Percentiles rank a stretch among this genome's conserved stretches.
Evolutionary conservation across 1,140 invertebrate genomes (phyloP).

Genomic region (Pseudomyrmex pallidus): DNA sequence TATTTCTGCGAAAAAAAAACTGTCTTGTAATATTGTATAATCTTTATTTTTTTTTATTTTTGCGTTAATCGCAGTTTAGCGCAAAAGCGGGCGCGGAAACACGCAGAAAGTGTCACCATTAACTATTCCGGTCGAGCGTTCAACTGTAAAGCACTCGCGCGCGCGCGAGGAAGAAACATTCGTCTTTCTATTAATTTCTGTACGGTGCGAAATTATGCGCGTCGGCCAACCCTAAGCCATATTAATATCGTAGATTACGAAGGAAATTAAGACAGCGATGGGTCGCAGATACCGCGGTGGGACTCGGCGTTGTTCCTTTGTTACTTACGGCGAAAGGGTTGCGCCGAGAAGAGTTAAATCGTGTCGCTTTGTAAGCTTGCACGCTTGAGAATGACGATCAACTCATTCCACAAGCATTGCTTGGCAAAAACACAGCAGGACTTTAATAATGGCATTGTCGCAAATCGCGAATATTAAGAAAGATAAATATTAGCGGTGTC

Average conservation of each 20-base stretch:
- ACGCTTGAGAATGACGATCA: slow-evolving; percentile 5
- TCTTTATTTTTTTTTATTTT: background rate
- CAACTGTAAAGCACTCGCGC: slow-evolving; percentile 33
- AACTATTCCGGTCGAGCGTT: slow-evolving; percentile 51
- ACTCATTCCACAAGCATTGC: background rate
- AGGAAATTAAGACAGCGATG: slow-evolving; percentile 80
- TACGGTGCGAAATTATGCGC: slow-evolving; percentile 71
- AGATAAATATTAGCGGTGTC: background rate
- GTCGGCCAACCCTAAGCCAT: slow-evolving; percentile 78
- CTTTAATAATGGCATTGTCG: background rate
- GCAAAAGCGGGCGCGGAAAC: slow-evolving; percentile 38
- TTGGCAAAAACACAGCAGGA: slow-evolving; percentile 24
- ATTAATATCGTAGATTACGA: slow-evolving; percentile 83
- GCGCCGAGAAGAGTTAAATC: slow-evolving; percentile 63
- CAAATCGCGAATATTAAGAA: background rate
- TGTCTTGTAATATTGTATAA: background rate
- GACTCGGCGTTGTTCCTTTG: slow-evolving; percentile 69
- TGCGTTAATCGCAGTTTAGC: slow-evolving; percentile 16
- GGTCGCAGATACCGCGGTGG: slow-evolving; percentile 62
- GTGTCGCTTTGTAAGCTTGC: background rate
- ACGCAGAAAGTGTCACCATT: slow-evolving; percentile 51
- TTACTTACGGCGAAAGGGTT: slow-evolving; percentile 76
- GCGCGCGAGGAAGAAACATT: slow-evolving; percentile 55
- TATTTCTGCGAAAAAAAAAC: background rate
- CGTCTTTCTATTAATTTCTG: slow-evolving; percentile 74